Percentiles rank a stretch among this genome's conserved stretches.
Evolutionary conservation across 2,797 vertebrate species (phyloP).

Genomic region (Morelia viridis): DNA sequence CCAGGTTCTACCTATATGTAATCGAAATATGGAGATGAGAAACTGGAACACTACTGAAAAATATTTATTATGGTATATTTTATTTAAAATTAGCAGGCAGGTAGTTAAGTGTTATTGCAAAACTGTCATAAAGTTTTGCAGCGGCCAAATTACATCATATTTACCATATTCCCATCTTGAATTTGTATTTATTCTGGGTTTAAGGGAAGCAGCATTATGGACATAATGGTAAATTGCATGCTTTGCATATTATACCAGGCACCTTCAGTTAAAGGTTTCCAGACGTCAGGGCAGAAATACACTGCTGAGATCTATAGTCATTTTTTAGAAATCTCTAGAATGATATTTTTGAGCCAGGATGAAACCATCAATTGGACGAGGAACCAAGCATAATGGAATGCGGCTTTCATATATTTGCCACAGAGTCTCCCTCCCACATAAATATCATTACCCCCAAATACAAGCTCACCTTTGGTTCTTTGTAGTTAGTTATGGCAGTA

Average conservation of each 20-base stretch:
- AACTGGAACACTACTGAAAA: slow-evolving; percentile 58
- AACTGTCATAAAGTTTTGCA: not conserved
- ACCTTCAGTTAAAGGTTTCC: not conserved
- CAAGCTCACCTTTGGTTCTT: not conserved
- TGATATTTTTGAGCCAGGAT: not conserved
- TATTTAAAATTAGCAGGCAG: slow-evolving; percentile 5
- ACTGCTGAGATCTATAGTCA: not conserved
- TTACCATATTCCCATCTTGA: not conserved
- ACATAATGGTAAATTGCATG: not conserved
- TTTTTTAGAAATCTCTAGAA: not conserved
- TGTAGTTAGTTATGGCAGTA: not conserved
- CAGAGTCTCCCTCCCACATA: not conserved
- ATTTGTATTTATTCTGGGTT: not conserved
- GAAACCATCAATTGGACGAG: not conserved
- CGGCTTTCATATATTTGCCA: not conserved
- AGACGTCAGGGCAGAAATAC: not conserved
- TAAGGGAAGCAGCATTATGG: not conserved
- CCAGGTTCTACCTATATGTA: not conserved
- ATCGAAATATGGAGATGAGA: slow-evolving; percentile 40
- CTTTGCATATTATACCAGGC: no score
- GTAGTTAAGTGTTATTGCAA: not conserved
- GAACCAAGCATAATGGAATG: not conserved
- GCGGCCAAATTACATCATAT: not conserved
- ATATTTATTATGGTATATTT: slow-evolving; percentile 40
- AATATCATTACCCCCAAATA: not conserved